Base-by-base conservation (phyloP, 1,140 invertebrate species). In the Drosophila kanapiae region DNA sequence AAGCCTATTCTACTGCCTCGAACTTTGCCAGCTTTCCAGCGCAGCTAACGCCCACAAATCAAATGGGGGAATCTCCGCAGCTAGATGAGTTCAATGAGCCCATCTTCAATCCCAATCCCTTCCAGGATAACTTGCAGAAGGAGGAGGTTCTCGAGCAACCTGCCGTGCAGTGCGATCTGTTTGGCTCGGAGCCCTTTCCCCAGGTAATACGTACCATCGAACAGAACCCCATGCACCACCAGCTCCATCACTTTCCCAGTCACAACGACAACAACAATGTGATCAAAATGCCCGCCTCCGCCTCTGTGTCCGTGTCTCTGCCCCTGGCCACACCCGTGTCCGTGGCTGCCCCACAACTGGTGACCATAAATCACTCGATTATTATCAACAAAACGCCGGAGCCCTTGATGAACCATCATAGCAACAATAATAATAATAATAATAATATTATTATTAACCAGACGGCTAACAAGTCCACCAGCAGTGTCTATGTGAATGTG, bases 171-270 rank as follows among this genome's bases (percentile, higher is more conserved):
- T 47, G 77, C 33, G 94, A 95, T 87, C 81, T 95, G 1, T 95
- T 95, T 69, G 94, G 94, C 5, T 94, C 94, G 0, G 94, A 94
- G 6, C 94, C 94, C 4, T 95, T 95, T 78, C 91, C 91, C 58
- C 90, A 92, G 87, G 91, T 92, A 92, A 92, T 92, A 67, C 82
- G 80, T 54, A 91, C 48, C 77, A 79, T 87, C 65, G 78, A 78
- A 51, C 75, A 65, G 43, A 78, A 78, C 14, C 75, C 74, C 16
- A 18, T 75, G 9, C 68, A 74, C 49, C 75, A 75, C 53, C 82
- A 85, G 82, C 49, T 86, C 35, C 83, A 86, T 51, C 70, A 86
- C 60, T 87, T 80, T 74, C 62, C 83, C 67, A 83, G 70, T 60
- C 75, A 80, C 78, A 63, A 68, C 42, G 80, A 79, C 27, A 84